phyloP scores from a whole-genome alignment of 1,140 invertebrate genomes.

The Drosophila pseudoananassae region DNA sequence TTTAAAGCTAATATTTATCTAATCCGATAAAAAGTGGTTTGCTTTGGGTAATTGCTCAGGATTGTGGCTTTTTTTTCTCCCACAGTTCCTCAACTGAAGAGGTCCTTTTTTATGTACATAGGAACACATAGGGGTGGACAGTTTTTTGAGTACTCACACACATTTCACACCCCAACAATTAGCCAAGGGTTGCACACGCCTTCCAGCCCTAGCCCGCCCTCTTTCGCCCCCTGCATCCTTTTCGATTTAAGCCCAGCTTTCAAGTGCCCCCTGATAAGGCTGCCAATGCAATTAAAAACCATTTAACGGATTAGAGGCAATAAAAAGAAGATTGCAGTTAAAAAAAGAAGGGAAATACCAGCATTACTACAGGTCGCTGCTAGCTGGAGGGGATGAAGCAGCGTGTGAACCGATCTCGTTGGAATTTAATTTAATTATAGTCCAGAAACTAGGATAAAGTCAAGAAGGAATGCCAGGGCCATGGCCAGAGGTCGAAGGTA shows the following conservation, averaged over 20 bases:
- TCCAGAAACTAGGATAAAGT: conserved; percentile 18
- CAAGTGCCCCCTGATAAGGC: conserved; percentile 63
- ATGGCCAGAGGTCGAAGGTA: background rate
- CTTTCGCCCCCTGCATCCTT: conserved; percentile 5
- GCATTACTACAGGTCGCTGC: conserved; percentile 41
- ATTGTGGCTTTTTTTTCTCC: conserved; percentile 28
- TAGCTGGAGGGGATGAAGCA: conserved; percentile 9
- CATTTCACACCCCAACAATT: conserved; percentile 69
- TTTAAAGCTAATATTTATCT: conserved; percentile 26
- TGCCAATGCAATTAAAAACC: conserved; percentile 73
- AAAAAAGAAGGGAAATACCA: conserved; percentile 52
- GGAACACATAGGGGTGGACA: conserved; percentile 49
- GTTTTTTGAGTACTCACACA: conserved; percentile 40
- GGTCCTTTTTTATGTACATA: conserved; percentile 14
- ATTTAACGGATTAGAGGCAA: conserved; percentile 71
- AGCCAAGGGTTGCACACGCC: conserved; percentile 57
- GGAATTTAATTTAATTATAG: conserved; percentile 47
- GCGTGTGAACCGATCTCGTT: conserved; percentile 60
- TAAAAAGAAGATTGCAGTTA: conserved; percentile 57
- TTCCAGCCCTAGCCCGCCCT: background rate
- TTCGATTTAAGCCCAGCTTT: conserved; percentile 30
- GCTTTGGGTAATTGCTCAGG: conserved; percentile 10
- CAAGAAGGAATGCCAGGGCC: conserved; percentile 11
- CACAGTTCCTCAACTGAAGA: conserved; percentile 13
- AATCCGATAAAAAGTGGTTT: conserved; percentile 43